Evolutionary conservation across 1,140 invertebrate genomes (phyloP).

Genomic region (Neodiprion pinetum): DNA sequence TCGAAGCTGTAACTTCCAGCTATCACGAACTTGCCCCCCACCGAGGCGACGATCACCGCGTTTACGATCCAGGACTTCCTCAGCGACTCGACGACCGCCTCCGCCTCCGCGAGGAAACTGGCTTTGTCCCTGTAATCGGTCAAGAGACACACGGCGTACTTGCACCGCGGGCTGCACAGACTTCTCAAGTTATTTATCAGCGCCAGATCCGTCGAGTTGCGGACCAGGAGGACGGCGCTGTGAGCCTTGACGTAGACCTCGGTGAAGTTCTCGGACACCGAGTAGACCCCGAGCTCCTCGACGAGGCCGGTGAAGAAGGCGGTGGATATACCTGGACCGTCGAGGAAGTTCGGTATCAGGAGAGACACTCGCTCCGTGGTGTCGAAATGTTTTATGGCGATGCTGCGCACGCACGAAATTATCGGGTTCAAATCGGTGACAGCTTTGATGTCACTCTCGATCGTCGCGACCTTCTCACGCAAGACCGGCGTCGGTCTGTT

Average conservation of each 20-base stretch:
- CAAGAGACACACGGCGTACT: conserved; percentile 32
- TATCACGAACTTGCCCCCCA: conserved; percentile 29
- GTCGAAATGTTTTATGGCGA: background rate
- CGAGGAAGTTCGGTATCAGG: background rate
- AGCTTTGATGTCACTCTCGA: background rate
- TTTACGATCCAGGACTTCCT: conserved; percentile 36
- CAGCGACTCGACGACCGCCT: conserved; percentile 28
- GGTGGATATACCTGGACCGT: background rate
- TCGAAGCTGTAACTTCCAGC: conserved; percentile 36
- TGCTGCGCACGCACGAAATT: background rate
- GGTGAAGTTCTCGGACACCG: background rate
- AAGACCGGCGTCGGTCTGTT: background rate
- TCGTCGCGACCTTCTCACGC: background rate
- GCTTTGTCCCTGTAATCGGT: conserved; percentile 27
- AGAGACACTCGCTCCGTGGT: background rate
- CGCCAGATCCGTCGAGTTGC: background rate
- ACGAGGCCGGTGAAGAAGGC: background rate
- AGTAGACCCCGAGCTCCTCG: background rate
- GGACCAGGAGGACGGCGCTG: background rate
- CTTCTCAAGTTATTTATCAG: background rate
- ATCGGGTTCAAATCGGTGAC: background rate
- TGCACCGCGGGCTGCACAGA: conserved; percentile 40
- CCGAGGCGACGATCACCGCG: conserved; percentile 35
- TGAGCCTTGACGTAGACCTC: background rate
- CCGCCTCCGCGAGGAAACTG: conserved; percentile 33